Evolutionary conservation across 2,797 vertebrate species (phyloP).

Genomic region (Chlorospingus flavigularis): DNA sequence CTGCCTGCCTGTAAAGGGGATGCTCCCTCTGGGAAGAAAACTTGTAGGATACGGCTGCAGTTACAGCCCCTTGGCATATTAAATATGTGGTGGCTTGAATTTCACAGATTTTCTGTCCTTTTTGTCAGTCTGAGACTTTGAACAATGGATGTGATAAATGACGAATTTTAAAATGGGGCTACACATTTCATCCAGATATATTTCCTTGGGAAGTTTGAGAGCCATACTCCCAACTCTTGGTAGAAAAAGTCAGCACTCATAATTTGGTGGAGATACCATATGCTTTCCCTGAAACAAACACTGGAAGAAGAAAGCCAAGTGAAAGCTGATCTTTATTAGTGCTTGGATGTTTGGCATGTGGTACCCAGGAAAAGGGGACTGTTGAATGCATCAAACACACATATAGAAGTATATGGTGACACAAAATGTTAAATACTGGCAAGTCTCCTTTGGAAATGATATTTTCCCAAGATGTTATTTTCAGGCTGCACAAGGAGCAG

Average conservation of each 20-base stretch:
- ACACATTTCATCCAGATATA: background rate
- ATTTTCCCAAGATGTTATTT: background rate
- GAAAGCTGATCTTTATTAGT: background rate
- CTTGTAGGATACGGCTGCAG: background rate
- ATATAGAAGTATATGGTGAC: rapidly evolving
- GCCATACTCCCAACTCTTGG: background rate
- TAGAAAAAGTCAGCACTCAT: background rate
- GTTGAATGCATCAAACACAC: rapidly evolving
- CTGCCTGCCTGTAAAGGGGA: background rate
- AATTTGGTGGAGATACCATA: background rate
- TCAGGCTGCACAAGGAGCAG: background rate
- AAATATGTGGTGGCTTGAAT: background rate
- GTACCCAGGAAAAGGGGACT: background rate
- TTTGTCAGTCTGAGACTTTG: background rate
- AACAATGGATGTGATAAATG: background rate
- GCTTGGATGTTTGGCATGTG: background rate
- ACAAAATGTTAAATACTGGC: background rate
- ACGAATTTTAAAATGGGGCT: background rate
- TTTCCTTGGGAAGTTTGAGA: background rate
- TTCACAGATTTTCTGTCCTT: background rate
- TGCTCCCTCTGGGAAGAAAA: background rate
- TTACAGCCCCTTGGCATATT: background rate
- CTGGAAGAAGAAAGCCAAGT: background rate
- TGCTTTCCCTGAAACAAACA: background rate
- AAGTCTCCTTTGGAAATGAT: rapidly evolving